Conservation (phyloP, 2,113 vertebrate species). For the Sylvilagus bachmani region DNA sequence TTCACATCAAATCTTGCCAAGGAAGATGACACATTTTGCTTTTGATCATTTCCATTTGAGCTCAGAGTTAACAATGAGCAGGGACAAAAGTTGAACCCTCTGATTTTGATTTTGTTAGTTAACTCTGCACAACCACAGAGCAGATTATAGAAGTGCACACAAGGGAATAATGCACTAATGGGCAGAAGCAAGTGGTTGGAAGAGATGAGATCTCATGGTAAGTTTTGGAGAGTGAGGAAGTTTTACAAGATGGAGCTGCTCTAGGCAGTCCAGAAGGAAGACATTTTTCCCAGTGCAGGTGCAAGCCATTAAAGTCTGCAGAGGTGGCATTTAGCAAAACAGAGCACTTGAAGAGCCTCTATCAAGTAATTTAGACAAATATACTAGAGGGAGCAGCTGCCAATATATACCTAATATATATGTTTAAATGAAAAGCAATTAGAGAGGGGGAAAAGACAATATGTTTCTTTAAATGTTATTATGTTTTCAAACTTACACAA, state of each 20-base stretch:
- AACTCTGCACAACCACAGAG: not conserved
- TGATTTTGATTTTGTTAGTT: not conserved
- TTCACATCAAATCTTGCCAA: not conserved
- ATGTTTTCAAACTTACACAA: not conserved
- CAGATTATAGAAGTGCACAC: not conserved
- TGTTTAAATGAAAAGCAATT: constrained; percentile 45
- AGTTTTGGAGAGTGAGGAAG: not conserved
- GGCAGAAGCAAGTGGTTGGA: not conserved
- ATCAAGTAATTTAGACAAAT: constrained; percentile 1
- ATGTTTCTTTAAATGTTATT: not conserved
- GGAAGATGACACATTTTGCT: not conserved
- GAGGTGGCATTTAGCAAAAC: constrained; percentile 4
- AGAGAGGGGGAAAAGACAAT: not conserved
- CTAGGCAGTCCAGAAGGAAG: not conserved
- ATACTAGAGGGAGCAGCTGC: not conserved
- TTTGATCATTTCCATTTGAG: not conserved
- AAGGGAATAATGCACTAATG: not conserved
- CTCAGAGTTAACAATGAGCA: not conserved
- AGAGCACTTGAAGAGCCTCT: not conserved
- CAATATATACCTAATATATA: not conserved
- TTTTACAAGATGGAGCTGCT: not conserved
- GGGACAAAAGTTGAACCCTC: not conserved
- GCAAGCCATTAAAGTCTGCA: not conserved
- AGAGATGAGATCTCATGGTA: not conserved
- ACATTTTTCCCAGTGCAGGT: not conserved